Evolutionary conservation across 2,888 invertebrate genomes (phyloP).

Genomic region (Mamestra brassicae): DNA sequence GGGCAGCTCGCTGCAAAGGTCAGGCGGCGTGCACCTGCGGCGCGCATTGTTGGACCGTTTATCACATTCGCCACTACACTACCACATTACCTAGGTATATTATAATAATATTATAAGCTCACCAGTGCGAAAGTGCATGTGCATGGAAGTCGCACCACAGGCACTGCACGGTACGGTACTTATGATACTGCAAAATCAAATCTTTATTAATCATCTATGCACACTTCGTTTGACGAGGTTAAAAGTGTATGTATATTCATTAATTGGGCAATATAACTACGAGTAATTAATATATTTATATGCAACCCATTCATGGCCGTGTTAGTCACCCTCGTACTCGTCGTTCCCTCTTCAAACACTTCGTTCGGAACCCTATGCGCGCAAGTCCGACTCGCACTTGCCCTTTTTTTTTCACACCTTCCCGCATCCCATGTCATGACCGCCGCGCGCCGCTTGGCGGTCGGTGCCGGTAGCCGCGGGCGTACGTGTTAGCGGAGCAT

Average conservation of each 20-base stretch:
- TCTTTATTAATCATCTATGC: no score
- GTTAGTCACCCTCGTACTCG: neutral
- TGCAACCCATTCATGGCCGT: neutral
- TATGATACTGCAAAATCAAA: neutral
- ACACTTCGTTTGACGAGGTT: neutral
- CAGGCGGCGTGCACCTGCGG: slow-evolving; percentile 72
- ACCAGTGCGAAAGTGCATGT: slow-evolving; percentile 6
- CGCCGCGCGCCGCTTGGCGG: neutral
- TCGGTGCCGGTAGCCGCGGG: slow-evolving; percentile 21
- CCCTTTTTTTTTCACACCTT: no score
- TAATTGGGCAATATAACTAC: no score
- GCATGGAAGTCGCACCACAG: neutral
- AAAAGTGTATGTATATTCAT: no score
- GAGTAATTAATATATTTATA: no score
- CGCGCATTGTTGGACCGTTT: slow-evolving; percentile 68
- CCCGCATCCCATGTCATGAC: no score
- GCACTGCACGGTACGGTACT: neutral
- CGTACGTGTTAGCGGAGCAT: slow-evolving; percentile 19
- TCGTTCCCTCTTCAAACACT: no score
- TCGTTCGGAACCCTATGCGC: no score
- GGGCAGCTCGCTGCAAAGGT: slow-evolving; percentile 68
- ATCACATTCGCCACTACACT: slow-evolving; percentile 64
- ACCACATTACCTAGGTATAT: slow-evolving; percentile 52
- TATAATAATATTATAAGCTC: slow-evolving; percentile 18
- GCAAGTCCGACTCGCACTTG: no score